Conservation (phyloP, 2,797 vertebrate genomes). For the Potorous gilbertii region DNA sequence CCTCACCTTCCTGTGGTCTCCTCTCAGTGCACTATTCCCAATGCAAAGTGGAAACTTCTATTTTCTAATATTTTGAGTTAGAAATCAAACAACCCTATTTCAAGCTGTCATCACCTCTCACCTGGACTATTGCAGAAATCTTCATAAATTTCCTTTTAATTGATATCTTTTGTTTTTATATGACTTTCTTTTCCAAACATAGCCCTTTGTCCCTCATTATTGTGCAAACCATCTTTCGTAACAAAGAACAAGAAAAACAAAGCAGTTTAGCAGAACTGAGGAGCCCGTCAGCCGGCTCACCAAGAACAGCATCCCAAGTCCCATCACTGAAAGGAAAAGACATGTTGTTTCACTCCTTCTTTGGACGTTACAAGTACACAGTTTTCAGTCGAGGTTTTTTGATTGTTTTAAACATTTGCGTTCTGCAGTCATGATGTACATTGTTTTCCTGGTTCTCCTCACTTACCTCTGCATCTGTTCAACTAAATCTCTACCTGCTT, state of each 20-base stretch:
- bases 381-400: not conserved
- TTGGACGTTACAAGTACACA: not conserved
- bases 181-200: not conserved
- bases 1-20: not conserved
- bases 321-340: not conserved
- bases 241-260: not conserved
- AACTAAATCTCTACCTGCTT: not conserved
- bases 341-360: not conserved
- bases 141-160: not conserved
- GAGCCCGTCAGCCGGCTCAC: not conserved
- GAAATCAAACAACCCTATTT: not conserved
- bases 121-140: not conserved
- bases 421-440: not conserved
- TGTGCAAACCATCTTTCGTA: not conserved
- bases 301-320: not conserved
- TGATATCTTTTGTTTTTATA: not conserved
- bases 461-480: not conserved
- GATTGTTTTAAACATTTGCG: not conserved
- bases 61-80: not conserved
- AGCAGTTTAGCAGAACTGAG: not conserved
- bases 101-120: not conserved
- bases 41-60: not conserved
- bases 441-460: not conserved
- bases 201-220: not conserved
- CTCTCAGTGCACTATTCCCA: not conserved